Percentiles rank a stretch among this genome's conserved stretches.
Evolutionary conservation across 1,140 invertebrate species (phyloP).

Genomic region (Anoplolepis gracilipes): DNA sequence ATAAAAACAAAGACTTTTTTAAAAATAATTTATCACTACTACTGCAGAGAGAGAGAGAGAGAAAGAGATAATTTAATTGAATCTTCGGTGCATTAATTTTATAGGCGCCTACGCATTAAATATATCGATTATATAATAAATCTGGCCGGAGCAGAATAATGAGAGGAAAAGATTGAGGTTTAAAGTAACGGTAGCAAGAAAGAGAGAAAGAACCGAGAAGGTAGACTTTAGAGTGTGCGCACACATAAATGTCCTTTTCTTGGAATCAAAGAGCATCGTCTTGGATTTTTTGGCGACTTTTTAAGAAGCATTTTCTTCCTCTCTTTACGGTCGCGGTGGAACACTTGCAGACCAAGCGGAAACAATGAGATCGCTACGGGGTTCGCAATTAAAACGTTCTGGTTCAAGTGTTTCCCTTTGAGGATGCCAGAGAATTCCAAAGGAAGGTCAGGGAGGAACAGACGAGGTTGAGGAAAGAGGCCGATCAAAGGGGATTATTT

Average conservation of each 20-base stretch:
- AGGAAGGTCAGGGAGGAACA: slow-evolving; percentile 72
- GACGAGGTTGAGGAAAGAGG: slow-evolving; percentile 67
- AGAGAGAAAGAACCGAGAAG: slow-evolving; percentile 43
- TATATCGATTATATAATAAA: slow-evolving; percentile 82
- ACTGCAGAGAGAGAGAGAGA: too few relatives aligned
- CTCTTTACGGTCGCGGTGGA: slow-evolving; percentile 57
- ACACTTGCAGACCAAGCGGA: slow-evolving; percentile 79
- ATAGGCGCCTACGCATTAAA: slow-evolving; percentile 71
- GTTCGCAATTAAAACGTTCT: slow-evolving; percentile 85
- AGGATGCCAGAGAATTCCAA: slow-evolving; percentile 77
- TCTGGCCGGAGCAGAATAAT: slow-evolving; percentile 42
- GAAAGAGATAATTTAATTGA: background rate
- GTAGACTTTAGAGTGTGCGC: slow-evolving; percentile 56
- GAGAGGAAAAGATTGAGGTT: slow-evolving; percentile 42
- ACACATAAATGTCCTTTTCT: slow-evolving; percentile 71
- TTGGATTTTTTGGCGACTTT: slow-evolving; percentile 72
- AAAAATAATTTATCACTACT: background rate
- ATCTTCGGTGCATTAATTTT: background rate
- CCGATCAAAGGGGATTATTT: slow-evolving; percentile 85
- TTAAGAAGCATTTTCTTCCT: slow-evolving; percentile 71
- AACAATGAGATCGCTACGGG: slow-evolving; percentile 81
- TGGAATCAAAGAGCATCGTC: slow-evolving; percentile 76
- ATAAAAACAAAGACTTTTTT: background rate
- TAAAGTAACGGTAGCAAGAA: slow-evolving; percentile 63
- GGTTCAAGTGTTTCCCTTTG: slow-evolving; percentile 83